Base-by-base conservation (phyloP, 2,888 invertebrate genomes). In the Heliconius cydno region DNA sequence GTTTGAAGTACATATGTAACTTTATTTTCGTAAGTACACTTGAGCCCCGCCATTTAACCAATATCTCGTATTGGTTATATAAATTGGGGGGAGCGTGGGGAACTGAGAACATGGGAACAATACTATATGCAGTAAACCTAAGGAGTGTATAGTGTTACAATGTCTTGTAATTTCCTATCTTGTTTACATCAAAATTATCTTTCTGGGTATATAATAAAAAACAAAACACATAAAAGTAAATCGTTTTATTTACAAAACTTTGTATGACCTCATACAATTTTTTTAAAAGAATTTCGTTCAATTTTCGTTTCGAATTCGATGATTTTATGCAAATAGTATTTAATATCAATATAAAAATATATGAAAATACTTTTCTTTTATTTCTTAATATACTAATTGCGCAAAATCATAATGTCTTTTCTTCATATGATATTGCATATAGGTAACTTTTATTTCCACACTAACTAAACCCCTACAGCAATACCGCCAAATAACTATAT, bases 211-310 rank as follows among this genome's bases (percentile, higher is more conserved):
- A 52, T 7, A 52, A 22, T 52, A 52, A 22, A 22, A 68, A 38
- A 38, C 7, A 15, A 2, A 70, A 25, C 15, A 25, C n/a, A 70
- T 41, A 15, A 41, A 25, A 41, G 3, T 25, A 30, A 70, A 46
- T 2, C 6, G 25, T 70, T 70, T 70, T 25, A 46, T 70, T 70
- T 19, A 67, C 9, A 67, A 38, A 38, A 67, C 67, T n/a, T 38
- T 34, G 34, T n/a, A 65, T 28, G 65, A 70, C 70, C 67, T 38
- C n/a, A 67, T 38, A 67, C 67, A 67, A 12, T 28, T 66, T 66
- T 30, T 22, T 15, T 30, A 28, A 13, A 65, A 66, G 6, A 66
- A 63, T 63, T 25, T 65, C 65, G 65, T 65, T 65, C 15, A 7
- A 52, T 52, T 25, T 30, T 9, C 66, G 15, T 25, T 30, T 65